Evolutionary conservation across 2,797 vertebrate genomes (phyloP), one percentile per base, ranked within the genome.

Genomic region (Toxotes lorentzi): DNA sequence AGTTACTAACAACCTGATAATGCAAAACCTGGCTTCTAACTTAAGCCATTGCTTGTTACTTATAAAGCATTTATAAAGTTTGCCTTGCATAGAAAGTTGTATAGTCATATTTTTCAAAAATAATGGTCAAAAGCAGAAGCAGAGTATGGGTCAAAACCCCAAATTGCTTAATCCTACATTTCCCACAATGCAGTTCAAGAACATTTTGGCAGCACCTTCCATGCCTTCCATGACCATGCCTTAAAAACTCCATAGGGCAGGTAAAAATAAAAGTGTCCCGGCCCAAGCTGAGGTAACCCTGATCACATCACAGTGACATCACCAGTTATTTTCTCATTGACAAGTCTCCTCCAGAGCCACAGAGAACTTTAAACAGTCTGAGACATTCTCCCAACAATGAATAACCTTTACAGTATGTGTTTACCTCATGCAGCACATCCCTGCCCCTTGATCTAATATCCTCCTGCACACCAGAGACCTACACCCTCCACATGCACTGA

Each of bases 401-500:
- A 12, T 38, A 27, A 40, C 12, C 38, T 51, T 24, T 10, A 21
- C 53, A 61, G 4, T 7, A 23, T 60, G 32, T 70, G 48, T 76
- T 70, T 65, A 47, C 57, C 56, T 40, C 35, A 21, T 83, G 45
- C 12, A 34, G 23, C 12, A 16, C 12, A 5, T 53, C 17, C 24
- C 59, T n/a, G 45, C 80, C 40, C 56, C 34, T 53, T 50, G 11
- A 78, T 24, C 38, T 19, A 34, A 69, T 12, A 47, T 56, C 65
- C 76, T 67, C 71, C 64, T 66, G 69, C 56, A 59, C 79, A 56
- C 24, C 16, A 47, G 53, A 79, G 43, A 72, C 19, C 38, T 24
- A 34, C 34, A 74, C 38, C 60, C 35, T 70, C 60, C 78, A 61
- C 63, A 30, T 70, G 47, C 65, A 30, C 80, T 41, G 66, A 82